phyloP scores from a whole-genome alignment of 2,113 vertebrate genomes.

The Archilochus colubris region DNA sequence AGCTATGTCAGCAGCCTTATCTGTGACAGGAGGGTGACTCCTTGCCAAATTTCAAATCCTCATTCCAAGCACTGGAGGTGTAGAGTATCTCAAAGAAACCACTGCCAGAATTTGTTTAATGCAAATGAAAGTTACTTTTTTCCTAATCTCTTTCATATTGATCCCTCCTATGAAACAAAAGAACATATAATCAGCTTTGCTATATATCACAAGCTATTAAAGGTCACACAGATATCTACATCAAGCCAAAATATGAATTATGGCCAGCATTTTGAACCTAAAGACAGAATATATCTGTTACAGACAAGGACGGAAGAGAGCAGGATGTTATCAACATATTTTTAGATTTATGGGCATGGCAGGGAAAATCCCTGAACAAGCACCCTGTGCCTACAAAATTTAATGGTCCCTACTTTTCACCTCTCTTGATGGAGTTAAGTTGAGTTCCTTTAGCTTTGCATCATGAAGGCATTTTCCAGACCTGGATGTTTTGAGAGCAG shows the following conservation, averaged over 20 bases:
- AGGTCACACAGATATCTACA: conserved; percentile 22
- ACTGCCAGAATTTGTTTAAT: not conserved
- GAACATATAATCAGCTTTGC: conserved; percentile 37
- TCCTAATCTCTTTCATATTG: conserved; percentile 1
- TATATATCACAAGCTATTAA: conserved; percentile 40
- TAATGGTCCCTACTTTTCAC: not conserved
- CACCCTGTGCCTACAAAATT: not conserved
- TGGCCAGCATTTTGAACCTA: not conserved
- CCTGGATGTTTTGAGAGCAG: not conserved
- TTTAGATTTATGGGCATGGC: not conserved
- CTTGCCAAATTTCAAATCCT: not conserved
- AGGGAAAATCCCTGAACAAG: not conserved
- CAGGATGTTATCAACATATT: not conserved
- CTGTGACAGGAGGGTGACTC: not conserved
- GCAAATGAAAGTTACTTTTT: not conserved
- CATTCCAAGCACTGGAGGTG: accelerated
- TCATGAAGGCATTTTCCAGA: not conserved
- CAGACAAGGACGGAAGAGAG: not conserved
- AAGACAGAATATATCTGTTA: not conserved
- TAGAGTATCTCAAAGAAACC: not conserved
- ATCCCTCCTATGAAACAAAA: conserved; percentile 24
- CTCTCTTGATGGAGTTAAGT: not conserved
- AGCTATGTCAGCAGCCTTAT: not conserved
- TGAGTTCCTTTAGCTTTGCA: not conserved
- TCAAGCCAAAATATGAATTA: conserved; percentile 31